phyloP scores from a whole-genome alignment of 2,113 vertebrate genomes.

The Sardina pilchardus region DNA sequence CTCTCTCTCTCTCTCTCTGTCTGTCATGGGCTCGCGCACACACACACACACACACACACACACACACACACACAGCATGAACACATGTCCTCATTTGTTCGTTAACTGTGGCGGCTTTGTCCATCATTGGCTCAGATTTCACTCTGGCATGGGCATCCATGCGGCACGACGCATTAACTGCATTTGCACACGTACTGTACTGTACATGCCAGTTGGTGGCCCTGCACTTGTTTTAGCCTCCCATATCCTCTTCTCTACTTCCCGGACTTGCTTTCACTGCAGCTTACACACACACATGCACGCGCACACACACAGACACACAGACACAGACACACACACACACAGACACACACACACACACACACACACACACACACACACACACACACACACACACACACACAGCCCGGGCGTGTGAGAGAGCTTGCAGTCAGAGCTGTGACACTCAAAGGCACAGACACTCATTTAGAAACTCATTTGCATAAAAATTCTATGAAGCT shows the following conservation, averaged over 20 bases:
- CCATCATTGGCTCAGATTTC: neutral
- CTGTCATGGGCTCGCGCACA: too few species aligned
- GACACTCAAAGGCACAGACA: slow-evolving; percentile 20
- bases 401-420: slow-evolving; percentile 1
- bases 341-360: neutral
- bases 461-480: slow-evolving; percentile 64
- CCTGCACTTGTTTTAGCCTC: neutral
- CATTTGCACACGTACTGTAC: neutral
- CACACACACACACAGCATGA: neutral
- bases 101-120: neutral
- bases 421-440: slow-evolving; percentile 19
- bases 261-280: neutral
- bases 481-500: slow-evolving; percentile 59
- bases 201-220: neutral
- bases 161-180: neutral
- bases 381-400: neutral
- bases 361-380: slow-evolving; percentile 22
- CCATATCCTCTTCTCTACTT: neutral
- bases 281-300: slow-evolving; percentile 5
- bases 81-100: neutral
- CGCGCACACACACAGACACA: neutral
- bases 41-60: neutral
- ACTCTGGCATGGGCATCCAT: neutral
- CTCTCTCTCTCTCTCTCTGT: neutral
- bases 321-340: neutral